Evolutionary conservation across 2,113 vertebrate species (phyloP).

Genomic region (Sakesphorus luctuosus): DNA sequence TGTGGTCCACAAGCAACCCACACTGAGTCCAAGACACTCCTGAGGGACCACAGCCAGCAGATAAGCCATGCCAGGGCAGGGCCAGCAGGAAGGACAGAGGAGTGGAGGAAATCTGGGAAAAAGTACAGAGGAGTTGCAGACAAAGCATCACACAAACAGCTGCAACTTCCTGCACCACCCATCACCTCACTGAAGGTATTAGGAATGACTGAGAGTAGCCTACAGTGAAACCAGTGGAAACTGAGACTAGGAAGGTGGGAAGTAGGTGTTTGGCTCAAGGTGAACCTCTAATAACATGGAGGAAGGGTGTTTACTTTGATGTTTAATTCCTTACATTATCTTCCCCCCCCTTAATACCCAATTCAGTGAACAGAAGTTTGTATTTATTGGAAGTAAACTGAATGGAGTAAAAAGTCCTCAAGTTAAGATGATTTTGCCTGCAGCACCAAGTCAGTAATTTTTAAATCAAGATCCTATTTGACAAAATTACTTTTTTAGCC

Average conservation of each 20-base stretch:
- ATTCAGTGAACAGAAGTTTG: not conserved
- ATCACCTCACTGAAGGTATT: not conserved
- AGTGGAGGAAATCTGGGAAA: not conserved
- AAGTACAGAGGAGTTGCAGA: not conserved
- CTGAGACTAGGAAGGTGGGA: not conserved
- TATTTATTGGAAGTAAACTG: not conserved
- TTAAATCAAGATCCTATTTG: not conserved
- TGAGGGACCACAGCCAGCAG: not conserved
- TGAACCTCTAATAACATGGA: not conserved
- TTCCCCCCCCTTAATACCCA: not conserved
- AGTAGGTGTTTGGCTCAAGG: not conserved
- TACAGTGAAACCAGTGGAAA: not conserved
- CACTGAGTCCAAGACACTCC: not conserved
- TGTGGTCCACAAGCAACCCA: not conserved
- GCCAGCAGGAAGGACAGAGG: not conserved
- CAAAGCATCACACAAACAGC: not conserved
- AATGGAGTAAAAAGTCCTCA: not conserved
- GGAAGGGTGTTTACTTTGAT: not conserved
- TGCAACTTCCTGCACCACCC: not conserved
- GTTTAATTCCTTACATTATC: not conserved
- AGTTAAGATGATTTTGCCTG: not conserved
- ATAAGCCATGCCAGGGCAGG: not conserved
- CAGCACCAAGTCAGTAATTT: not conserved
- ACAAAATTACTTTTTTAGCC: not conserved
- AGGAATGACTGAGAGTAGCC: not conserved